Base-by-base conservation (phyloP, 2,113 vertebrate species). In the Forbesichthys papilliferus region DNA sequence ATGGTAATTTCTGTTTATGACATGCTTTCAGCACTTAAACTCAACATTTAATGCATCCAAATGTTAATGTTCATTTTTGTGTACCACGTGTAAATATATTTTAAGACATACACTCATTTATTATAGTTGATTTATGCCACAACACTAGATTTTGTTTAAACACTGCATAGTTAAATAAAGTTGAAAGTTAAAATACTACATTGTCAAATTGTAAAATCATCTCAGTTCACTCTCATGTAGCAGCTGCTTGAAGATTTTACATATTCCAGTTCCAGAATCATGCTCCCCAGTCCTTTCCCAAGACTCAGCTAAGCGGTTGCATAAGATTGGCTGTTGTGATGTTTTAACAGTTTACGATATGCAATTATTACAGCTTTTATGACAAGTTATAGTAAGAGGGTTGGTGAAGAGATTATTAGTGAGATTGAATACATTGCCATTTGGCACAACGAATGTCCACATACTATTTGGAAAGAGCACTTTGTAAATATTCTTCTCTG, bases 301-400 rank as follows among this genome's bases (percentile, higher is more conserved):
- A 78, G 74, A 73, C 71, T 87, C 81, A 78, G 74, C 83, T 87
- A 77, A 78, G 82, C 81, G 68, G 81, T 84, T 75, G 85, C 82
- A 84, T 81, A 79, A 73, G 76, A 74, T 80, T 70, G 53, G 82
- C 88, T 90, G 86, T 87, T 86, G 88, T 71, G 85, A 86, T 90
- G 86, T 90, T 79, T 88, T 90, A 90, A 89, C 86, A 91, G 84
- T 90, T 88, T 86, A 61, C 80, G 83, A 87, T 90, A 87, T 90
- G 90, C 81, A 88, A 88, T 90, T 89, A 93, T 92, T 91, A 82
- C 91, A 91, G 91, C 79, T 89, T 91, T 90, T 73, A 82, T 90
- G 88, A 86, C 85, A 89, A 88, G 82, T 75, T 73, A 82, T 69
- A 80, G 68, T 68, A 77, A 77, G 72, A 63, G 75, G 69, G 68